Base-by-base conservation (phyloP, 1,140 invertebrate species). In the Micrasema longulum region DNA sequence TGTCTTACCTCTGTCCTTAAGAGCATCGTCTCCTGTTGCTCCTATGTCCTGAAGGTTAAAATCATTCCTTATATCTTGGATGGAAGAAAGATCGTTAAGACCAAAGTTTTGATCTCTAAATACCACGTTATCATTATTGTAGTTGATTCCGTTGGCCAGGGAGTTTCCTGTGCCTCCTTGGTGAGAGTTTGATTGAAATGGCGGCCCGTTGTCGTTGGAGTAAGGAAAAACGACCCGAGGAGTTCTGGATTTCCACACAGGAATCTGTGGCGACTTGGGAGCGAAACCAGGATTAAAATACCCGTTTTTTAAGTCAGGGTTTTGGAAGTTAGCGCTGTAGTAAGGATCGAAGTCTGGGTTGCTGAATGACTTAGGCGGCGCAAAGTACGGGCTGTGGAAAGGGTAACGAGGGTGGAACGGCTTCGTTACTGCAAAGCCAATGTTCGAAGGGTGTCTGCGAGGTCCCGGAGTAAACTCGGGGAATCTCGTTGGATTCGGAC, bases 21-120 rank as follows among this genome's bases (percentile, higher is more conserved):
- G 69, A 20, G 31, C 41, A 63, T 86, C 87, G 69, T 87, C 87
- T 14, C 80, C 81, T 4, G 82, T 82, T 5, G 80, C 77, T 4
- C 83, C 83, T 57, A 88, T 78, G 48, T 88, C 87, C 78, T 88
- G 87, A 26, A 88, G 75, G 53, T 79, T 81, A 31, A 85, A 86
- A 36, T 88, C 87, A 74, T 87, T 82, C 36, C 73, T 68, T 12
- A 84, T 79, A 72, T 83, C 82, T 74, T 83, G 82, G n/a, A 84
- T 85, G 2, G 84, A 80, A 1, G 81, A 81, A 31, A 88, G 77
- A 23, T 88, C 87, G 67, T 85, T 88, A 9, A 85, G 77, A 47
- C 84, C 86, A 71, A 88, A 87, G 78, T 85, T 87, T 69, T 87
- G 86, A 72, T 88, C 87, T 77, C 87, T 85, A 69, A 88, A 88